Evolutionary conservation across 1,140 invertebrate genomes (phyloP), one percentile per base, ranked within the genome.

Genomic region (Solenopsis invicta): DNA sequence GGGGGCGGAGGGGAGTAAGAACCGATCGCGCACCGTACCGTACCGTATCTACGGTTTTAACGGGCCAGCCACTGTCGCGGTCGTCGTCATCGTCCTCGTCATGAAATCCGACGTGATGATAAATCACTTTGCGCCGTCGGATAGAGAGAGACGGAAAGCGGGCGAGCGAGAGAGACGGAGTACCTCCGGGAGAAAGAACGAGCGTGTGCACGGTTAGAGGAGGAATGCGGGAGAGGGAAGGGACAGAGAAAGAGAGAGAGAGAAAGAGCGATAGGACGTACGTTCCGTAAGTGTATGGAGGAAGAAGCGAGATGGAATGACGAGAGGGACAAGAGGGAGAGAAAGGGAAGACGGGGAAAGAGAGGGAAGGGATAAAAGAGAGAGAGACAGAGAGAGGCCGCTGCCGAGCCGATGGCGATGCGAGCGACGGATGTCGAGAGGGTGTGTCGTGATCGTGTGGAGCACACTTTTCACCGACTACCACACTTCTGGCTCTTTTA

Each of bases 361-460:
- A 48, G 59, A 78, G 74, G 76, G 59, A 54, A 87, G 59, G 62
- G 56, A 67, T n/a, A 50, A 13, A 84, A 34, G 78, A 87, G 76
- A 62, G 74, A 67, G 16, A 76, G 41, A 88, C 67, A 67, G 85
- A 91, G 84, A 76, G 52, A 80, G 67, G 77, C 71, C 52, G 13
- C 72, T 78, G 71, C 74, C 41, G 74, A 80, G 74, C 86, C 84
- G 66, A 91, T 89, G 89, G 89, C 90, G 90, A 90, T 87, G 84
- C 77, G 89, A 91, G 56, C 45, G 87, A 93, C 90, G 89, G 90
- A 93, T 93, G 93, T 93, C 92, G 91, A 92, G 92, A 93, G 93
- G 93, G 93, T 94, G 93, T 93, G 93, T 93, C 93, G 77, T 56
- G 91, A 86, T 76, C 24, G 71, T 64, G 54, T 9, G 66, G 89